Percentiles rank a stretch among this genome's conserved stretches.
These are phyloP conservation scores for Xiphophorus maculatus DNA, from an alignment of 2,113 vertebrate species.

Conservation along the genomic window DNA sequence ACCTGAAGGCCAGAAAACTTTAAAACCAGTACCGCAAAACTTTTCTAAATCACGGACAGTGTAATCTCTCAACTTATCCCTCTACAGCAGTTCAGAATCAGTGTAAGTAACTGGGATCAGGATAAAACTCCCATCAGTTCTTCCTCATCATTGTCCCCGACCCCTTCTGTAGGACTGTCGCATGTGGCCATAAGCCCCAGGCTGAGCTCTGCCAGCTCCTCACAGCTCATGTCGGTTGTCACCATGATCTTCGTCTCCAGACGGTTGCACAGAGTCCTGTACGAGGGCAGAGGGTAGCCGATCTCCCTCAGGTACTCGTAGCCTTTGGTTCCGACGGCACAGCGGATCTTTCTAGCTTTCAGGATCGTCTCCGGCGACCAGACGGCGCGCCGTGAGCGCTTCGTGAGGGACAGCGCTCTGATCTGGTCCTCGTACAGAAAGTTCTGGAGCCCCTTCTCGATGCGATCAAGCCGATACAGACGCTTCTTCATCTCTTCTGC, in stretches of 20 bases:
- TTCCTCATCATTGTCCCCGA: conserved; percentile 70
- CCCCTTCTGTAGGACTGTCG: conserved; percentile 70
- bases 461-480: conserved; percentile 78
- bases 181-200: conserved; percentile 79
- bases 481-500: conserved; percentile 84
- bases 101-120: conserved; percentile 39
- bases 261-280: conserved; percentile 83
- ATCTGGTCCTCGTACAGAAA: conserved; percentile 84
- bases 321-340: conserved; percentile 80
- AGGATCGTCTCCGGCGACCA: conserved; percentile 83
- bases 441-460: conserved; percentile 82
- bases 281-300: conserved; percentile 83
- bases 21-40: background rate
- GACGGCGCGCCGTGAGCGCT: conserved; percentile 81
- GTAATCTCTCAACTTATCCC: background rate
- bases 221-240: conserved; percentile 77
- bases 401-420: conserved; percentile 80
- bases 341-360: conserved; percentile 80
- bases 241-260: conserved; percentile 82
- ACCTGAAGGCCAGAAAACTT: background rate
- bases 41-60: background rate
- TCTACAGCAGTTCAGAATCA: background rate
- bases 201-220: conserved; percentile 80
- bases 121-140: conserved; percentile 79
- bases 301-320: conserved; percentile 83